phyloP scores from a whole-genome alignment of 1,140 invertebrate species.

The Danaus plexippus region DNA sequence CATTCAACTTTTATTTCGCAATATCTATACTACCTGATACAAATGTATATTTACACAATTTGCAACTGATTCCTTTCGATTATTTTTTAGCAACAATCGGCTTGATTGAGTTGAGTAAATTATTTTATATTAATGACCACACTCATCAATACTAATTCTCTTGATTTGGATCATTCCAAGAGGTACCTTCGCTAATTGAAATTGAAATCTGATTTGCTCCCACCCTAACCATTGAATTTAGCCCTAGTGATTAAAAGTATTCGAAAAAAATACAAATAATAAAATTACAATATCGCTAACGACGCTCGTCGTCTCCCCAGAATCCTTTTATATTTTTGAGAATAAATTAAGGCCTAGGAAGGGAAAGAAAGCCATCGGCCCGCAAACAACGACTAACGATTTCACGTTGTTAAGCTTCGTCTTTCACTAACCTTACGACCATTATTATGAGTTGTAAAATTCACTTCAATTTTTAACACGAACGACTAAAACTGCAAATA shows the following conservation, averaged over 20 bases:
- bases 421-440: slow-evolving; percentile 39
- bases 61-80: no score
- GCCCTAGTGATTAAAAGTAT: slow-evolving; percentile 67
- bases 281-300: slow-evolving; percentile 72
- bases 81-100: slow-evolving; percentile 3
- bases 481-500: slow-evolving; percentile 20
- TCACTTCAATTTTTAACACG: slow-evolving; percentile 27
- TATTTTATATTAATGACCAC: slow-evolving; percentile 60
- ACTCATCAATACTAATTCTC: slow-evolving; percentile 66
- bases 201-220: slow-evolving; percentile 69
- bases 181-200: slow-evolving; percentile 66
- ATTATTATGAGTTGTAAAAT: slow-evolving; percentile 41
- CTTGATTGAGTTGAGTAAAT: slow-evolving; percentile 45
- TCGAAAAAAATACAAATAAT: slow-evolving; percentile 71
- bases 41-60: no score
- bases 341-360: slow-evolving; percentile 65
- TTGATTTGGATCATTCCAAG: slow-evolving; percentile 51
- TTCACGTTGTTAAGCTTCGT: slow-evolving; percentile 45
- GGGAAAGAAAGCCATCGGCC: slow-evolving; percentile 46
- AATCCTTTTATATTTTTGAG: slow-evolving; percentile 69
- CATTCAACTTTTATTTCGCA: no score
- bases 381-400: slow-evolving; percentile 57
- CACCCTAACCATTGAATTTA: slow-evolving; percentile 39
- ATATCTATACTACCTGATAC: no score
- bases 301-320: slow-evolving; percentile 50